These are phyloP conservation scores for Orussus abietinus DNA, from an alignment of 1,140 invertebrate genomes.

Conservation along the genomic window DNA sequence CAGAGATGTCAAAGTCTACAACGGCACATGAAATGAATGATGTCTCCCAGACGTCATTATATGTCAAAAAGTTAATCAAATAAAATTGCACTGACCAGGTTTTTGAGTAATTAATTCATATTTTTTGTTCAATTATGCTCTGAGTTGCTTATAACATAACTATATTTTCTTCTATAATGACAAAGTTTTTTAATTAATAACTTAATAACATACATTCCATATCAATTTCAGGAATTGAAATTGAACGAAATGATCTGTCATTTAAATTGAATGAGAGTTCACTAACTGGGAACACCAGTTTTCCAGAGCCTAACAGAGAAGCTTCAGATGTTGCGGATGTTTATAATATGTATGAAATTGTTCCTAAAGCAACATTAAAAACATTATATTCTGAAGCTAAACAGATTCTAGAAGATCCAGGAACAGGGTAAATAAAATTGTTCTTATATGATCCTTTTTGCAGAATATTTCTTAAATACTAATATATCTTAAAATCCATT, in stretches of 20 bases:
- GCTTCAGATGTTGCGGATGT: constrained; percentile 43
- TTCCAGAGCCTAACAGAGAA: constrained; percentile 51
- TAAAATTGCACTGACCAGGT: too few relatives aligned
- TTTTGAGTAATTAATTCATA: too few relatives aligned
- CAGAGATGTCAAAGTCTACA: too few relatives aligned
- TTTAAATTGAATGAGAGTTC: constrained; percentile 21
- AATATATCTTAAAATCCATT: constrained; percentile 5
- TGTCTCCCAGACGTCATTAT: too few relatives aligned
- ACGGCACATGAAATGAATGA: too few relatives aligned
- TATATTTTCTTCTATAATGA: too few relatives aligned
- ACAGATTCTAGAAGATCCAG: constrained; percentile 27
- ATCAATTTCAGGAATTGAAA: constrained; percentile 35
- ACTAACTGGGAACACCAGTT: constrained; percentile 13
- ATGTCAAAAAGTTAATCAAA: too few relatives aligned
- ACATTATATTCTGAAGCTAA: constrained; percentile 32
- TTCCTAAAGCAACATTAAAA: constrained; percentile 44
- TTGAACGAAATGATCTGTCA: constrained; percentile 30
- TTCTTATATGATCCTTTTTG: constrained; percentile 8
- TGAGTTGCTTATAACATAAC: too few relatives aligned
- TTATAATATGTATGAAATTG: constrained; percentile 49
- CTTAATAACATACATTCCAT: neutral
- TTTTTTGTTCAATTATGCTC: too few relatives aligned
- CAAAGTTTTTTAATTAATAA: neutral
- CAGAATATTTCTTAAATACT: constrained; percentile 6
- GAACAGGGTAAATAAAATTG: constrained; percentile 27